Evolutionary conservation across 2,888 invertebrate species (phyloP), one percentile per base, ranked within the genome.

Genomic region (Polydesmus complanatus): DNA sequence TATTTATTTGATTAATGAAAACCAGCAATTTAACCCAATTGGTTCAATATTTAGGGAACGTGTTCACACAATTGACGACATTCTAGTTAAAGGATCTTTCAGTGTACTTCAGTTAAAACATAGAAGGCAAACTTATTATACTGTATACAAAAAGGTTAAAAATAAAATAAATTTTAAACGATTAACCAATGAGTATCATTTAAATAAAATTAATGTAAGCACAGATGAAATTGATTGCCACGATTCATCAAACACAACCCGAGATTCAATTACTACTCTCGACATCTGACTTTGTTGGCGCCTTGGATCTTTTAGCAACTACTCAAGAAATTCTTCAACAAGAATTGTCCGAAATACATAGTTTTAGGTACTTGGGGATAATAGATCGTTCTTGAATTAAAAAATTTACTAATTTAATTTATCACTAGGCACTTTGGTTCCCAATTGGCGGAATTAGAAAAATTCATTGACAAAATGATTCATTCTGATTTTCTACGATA

Each of bases 241-340:
- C 93, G 2, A 93, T 97, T 8, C 87, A 95, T 73, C 96, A 98
- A 78, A 96, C 97, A 21, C 98, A 98, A 73, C 91, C 95, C 1
- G 96, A 93, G 75, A 87, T 98, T 69, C 98, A 98, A 73, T 79
- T 94, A 60, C 78, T 97, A 56, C 78, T 98, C 53, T 91, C 94
- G 64, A 92, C 92, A 11, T 92, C 91, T 64, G 97, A 98, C 75
- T 98, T 94, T 79, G 94, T 95, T 48, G 95, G 92, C 50, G 97
- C 97, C 1, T 78, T 98, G 63, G 97, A 98, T 76, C 81, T 98
- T 63, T 98, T 98, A 67, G 85, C 89, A 66, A 94, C 94, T 2
- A 95, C 97, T 1, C 93, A 96, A 75, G 94, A 93, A 74, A 89
- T 96, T 60, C 79, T 98, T 47, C 81, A 84, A 11, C 88, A 88